A percentile compares a stretch with the other conserved stretches of the same genome.
These are phyloP conservation scores for Procambarus virginalis DNA, from an alignment of 1,140 invertebrate species.

Conservation along the genomic window DNA sequence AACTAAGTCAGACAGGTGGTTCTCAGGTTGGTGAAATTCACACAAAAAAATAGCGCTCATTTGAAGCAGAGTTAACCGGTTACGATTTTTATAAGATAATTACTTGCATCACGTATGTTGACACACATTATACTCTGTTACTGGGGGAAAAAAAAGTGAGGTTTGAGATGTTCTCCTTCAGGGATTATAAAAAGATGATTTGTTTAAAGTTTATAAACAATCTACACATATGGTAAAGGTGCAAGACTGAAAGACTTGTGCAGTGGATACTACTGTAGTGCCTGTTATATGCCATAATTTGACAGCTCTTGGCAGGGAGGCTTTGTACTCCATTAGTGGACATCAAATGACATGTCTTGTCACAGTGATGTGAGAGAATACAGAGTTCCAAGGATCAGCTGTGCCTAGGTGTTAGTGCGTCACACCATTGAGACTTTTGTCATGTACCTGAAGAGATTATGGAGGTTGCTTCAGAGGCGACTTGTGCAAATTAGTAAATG, in stretches of 20 bases:
- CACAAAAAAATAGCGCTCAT: background rate
- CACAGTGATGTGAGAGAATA: slow-evolving; percentile 33
- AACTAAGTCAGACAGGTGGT: slow-evolving; percentile 35
- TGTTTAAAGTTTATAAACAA: slow-evolving; percentile 35
- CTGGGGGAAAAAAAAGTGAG: slow-evolving; percentile 10
- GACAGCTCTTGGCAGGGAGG: slow-evolving; percentile 50
- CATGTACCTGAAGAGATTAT: slow-evolving; percentile 66
- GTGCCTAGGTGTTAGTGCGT: slow-evolving; percentile 62
- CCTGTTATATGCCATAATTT: slow-evolving; percentile 40
- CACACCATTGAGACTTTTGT: slow-evolving; percentile 63
- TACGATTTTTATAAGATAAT: slow-evolving; percentile 19
- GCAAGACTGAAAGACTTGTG: slow-evolving; percentile 53
- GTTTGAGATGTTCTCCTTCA: slow-evolving; percentile 47
- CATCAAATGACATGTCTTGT: slow-evolving; percentile 49
- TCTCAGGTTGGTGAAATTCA: slow-evolving; percentile 43
- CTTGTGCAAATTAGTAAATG: slow-evolving; percentile 55
- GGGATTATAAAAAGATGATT: slow-evolving; percentile 29
- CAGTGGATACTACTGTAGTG: slow-evolving; percentile 56
- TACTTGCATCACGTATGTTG: background rate
- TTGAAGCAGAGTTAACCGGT: slow-evolving; percentile 32
- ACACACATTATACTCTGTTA: slow-evolving; percentile 3
- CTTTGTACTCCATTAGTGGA: slow-evolving; percentile 33
- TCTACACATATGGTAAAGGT: slow-evolving; percentile 42
- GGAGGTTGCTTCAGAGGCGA: slow-evolving; percentile 60
- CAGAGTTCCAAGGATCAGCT: slow-evolving; percentile 48